phyloP scores from a whole-genome alignment of 1,140 invertebrate species.

The Apis laboriosa region DNA sequence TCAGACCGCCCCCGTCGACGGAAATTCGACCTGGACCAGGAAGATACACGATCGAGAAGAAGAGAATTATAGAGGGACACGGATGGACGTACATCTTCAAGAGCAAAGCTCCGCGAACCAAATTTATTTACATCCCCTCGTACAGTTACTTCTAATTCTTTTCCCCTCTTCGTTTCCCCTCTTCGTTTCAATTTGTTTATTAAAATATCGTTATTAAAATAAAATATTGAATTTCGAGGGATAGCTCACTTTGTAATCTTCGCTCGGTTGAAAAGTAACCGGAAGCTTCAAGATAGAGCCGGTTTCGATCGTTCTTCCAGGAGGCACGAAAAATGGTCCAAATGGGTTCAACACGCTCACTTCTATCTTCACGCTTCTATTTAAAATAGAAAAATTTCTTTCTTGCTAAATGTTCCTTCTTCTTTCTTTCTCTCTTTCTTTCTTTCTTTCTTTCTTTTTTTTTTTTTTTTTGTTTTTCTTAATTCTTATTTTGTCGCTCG shows the following conservation, averaged over 20 bases:
- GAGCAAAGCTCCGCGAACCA: conserved; percentile 50
- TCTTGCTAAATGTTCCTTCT: not conserved
- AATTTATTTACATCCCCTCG: not conserved
- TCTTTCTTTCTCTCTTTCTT: no score
- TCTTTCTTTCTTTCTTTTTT: not conserved
- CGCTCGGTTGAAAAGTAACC: not conserved
- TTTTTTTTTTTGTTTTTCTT: not conserved
- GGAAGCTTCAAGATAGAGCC: conserved; percentile 31
- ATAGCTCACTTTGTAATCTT: not conserved
- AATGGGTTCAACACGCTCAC: conserved; percentile 6
- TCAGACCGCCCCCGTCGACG: not conserved
- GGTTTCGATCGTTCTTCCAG: conserved; percentile 27
- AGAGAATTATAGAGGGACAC: conserved; percentile 3
- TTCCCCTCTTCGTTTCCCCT: no score
- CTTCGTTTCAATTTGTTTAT: no score
- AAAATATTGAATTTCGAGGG: not conserved
- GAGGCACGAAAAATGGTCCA: conserved; percentile 33
- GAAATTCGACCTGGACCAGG: conserved; percentile 49
- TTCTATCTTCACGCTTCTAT: conserved; percentile 9
- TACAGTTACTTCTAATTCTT: conserved; percentile 43
- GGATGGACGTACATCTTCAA: conserved; percentile 60
- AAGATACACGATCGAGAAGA: conserved; percentile 33
- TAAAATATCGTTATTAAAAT: not conserved
- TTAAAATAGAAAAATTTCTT: not conserved
- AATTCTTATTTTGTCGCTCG: no score